Conservation (phyloP, 1,140 invertebrate genomes). For the Drosophila pallidifrons region DNA sequence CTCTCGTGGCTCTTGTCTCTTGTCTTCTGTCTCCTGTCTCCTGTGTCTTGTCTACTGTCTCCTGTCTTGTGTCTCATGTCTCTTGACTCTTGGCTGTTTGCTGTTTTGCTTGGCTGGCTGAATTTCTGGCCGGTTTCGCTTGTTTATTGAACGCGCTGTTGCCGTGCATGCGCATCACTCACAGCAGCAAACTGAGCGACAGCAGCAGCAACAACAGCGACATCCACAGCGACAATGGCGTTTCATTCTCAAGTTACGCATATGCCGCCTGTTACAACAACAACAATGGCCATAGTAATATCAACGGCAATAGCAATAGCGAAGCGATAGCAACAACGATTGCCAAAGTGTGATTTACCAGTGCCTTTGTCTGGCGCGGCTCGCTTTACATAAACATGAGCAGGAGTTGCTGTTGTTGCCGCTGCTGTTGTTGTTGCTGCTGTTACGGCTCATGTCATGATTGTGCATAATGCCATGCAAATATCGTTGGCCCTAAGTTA, state of each 20-base stretch:
- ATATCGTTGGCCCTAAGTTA: conserved; percentile 78
- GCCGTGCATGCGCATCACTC: conserved; percentile 67
- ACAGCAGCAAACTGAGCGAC: conserved; percentile 40
- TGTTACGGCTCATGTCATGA: conserved; percentile 73
- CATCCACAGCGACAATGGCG: conserved; percentile 27
- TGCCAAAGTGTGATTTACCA: conserved; percentile 82
- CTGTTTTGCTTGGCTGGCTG: conserved; percentile 46
- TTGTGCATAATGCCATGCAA: conserved; percentile 83
- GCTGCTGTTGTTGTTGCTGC: conserved; percentile 23
- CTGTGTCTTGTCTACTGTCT: neutral
- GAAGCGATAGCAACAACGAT: conserved; percentile 48
- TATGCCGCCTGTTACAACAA: conserved; percentile 52
- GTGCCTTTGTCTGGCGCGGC: conserved; percentile 57
- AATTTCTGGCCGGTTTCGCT: conserved; percentile 55
- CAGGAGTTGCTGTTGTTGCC: conserved; percentile 34
- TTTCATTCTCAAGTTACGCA: conserved; percentile 72
- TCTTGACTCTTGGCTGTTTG: conserved; percentile 1
- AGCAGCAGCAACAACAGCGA: conserved; percentile 13
- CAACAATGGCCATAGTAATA: conserved; percentile 7
- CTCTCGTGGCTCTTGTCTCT: conserved; percentile 18
- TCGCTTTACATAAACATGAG: conserved; percentile 64
- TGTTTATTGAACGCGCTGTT: conserved; percentile 52
- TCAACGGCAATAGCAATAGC: conserved; percentile 16
- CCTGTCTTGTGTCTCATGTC: conserved; percentile 1
- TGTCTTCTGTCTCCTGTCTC: neutral